Evolutionary conservation across 35 echinoderm and acorn worm genomes (phyloP).

Genomic region (Antedon bifida): DNA sequence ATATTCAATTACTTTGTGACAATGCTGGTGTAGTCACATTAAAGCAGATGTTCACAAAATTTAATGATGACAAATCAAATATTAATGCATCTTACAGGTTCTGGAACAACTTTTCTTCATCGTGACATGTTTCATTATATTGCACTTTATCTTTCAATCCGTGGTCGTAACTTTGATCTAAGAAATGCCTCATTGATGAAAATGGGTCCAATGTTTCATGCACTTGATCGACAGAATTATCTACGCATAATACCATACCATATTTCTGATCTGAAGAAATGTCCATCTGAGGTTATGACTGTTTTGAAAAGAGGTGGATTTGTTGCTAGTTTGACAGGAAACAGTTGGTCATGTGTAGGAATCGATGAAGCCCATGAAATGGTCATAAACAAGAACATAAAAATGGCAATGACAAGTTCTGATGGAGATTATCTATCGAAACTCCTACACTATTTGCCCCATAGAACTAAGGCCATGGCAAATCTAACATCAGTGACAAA

Average conservation of each 20-base stretch:
- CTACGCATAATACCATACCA: conserved; percentile 17
- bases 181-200: conserved; percentile 5
- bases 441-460: conserved; percentile 28
- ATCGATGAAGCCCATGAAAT: conserved; percentile 55
- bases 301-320: conserved; percentile 17
- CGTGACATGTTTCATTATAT: conserved; percentile 32
- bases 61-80: neutral
- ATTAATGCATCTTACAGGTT: conserved; percentile 25
- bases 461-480: conserved; percentile 17
- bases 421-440: conserved; percentile 7
- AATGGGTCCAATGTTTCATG: conserved; percentile 32
- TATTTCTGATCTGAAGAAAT: conserved; percentile 15
- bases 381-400: conserved; percentile 41
- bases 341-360: conserved; percentile 14
- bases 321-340: conserved; percentile 25
- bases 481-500: conserved; percentile 2
- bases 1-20: neutral
- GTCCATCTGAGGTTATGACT: neutral
- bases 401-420: conserved; percentile 13
- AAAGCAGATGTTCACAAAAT: neutral
- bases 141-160: conserved; percentile 25
- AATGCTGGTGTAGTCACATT: neutral
- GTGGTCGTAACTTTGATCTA: conserved; percentile 14
- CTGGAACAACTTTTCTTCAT: conserved; percentile 29
- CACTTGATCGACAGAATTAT: conserved; percentile 28